phyloP scores from a whole-genome alignment of 2,888 invertebrate species.

The Philaethria dido region DNA sequence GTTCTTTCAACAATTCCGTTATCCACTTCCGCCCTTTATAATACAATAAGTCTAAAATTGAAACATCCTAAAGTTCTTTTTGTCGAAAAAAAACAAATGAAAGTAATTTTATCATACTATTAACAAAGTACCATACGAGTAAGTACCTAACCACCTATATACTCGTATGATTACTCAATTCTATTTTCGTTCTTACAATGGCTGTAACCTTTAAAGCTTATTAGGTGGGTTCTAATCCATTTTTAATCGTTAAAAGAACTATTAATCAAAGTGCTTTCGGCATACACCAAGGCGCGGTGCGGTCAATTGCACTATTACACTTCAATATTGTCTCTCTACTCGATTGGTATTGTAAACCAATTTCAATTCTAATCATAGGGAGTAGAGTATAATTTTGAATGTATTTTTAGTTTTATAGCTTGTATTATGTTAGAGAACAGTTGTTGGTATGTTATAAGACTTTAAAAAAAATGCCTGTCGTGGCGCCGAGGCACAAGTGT shows the following conservation, averaged over 20 bases:
- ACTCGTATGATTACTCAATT: not conserved
- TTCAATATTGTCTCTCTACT: constrained; percentile 49
- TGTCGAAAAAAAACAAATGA: too few relatives aligned
- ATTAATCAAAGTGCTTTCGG: constrained; percentile 53
- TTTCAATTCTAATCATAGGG: not conserved
- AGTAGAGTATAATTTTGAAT: constrained; percentile 15
- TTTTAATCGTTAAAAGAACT: constrained; percentile 45
- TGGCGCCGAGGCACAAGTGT: too few relatives aligned
- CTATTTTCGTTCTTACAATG: constrained; percentile 23
- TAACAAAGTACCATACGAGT: too few relatives aligned
- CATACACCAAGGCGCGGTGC: constrained; percentile 50
- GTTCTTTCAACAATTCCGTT: too few relatives aligned
- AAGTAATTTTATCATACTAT: too few relatives aligned
- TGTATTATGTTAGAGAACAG: not conserved
- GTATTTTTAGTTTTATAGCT: not conserved
- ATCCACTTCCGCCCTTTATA: too few relatives aligned
- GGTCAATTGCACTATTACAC: constrained; percentile 50
- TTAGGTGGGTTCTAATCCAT: constrained; percentile 35
- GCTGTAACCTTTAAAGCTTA: constrained; percentile 23
- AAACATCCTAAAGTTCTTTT: too few relatives aligned
- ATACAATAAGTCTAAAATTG: too few relatives aligned
- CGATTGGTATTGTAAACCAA: constrained; percentile 20
- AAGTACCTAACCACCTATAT: too few relatives aligned
- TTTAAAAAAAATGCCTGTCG: too few relatives aligned
- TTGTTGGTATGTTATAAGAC: not conserved